Conservation (phyloP, 1,140 invertebrate genomes). For the Drosophila arizonae region DNA sequence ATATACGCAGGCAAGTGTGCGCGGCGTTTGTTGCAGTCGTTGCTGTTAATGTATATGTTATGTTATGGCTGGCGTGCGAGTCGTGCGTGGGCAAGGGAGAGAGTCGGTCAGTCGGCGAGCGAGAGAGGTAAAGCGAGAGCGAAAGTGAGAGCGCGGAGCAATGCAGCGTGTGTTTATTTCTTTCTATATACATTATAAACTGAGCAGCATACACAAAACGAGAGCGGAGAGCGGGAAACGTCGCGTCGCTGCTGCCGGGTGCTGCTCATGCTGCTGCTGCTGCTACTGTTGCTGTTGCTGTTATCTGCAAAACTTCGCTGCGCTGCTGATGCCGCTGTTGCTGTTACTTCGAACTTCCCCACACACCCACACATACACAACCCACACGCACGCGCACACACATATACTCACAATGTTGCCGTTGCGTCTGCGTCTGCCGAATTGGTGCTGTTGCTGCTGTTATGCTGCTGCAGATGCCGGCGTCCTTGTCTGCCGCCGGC, state of each 20-base stretch:
- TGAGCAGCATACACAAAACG: slow-evolving; percentile 34
- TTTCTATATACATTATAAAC: not conserved
- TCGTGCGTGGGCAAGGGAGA: slow-evolving; percentile 23
- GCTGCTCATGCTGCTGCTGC: slow-evolving; percentile 40
- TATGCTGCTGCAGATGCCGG: slow-evolving; percentile 16
- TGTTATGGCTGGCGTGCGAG: slow-evolving; percentile 32
- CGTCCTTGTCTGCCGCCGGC: not conserved
- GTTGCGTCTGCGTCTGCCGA: slow-evolving; percentile 24
- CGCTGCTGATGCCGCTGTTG: slow-evolving; percentile 36
- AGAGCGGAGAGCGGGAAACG: slow-evolving; percentile 48
- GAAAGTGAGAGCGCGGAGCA: slow-evolving; percentile 19
- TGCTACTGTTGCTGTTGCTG: slow-evolving; percentile 38
- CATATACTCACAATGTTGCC: slow-evolving; percentile 18
- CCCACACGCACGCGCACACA: slow-evolving; percentile 10
- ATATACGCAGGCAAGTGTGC: slow-evolving; percentile 77
- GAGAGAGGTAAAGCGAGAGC: slow-evolving; percentile 14
- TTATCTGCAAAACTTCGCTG: slow-evolving; percentile 29
- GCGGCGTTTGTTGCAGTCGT: slow-evolving; percentile 73
- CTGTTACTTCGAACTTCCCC: slow-evolving; percentile 33
- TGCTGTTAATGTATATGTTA: slow-evolving; percentile 50
- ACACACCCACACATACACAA: slow-evolving; percentile 10
- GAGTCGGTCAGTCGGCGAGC: slow-evolving; percentile 6
- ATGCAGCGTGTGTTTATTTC: slow-evolving; percentile 32
- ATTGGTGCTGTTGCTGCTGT: slow-evolving; percentile 16
- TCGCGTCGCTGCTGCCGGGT: slow-evolving; percentile 24